Evolutionary conservation across 2,113 vertebrate species (phyloP).

Genomic region (Prinia subflava): DNA sequence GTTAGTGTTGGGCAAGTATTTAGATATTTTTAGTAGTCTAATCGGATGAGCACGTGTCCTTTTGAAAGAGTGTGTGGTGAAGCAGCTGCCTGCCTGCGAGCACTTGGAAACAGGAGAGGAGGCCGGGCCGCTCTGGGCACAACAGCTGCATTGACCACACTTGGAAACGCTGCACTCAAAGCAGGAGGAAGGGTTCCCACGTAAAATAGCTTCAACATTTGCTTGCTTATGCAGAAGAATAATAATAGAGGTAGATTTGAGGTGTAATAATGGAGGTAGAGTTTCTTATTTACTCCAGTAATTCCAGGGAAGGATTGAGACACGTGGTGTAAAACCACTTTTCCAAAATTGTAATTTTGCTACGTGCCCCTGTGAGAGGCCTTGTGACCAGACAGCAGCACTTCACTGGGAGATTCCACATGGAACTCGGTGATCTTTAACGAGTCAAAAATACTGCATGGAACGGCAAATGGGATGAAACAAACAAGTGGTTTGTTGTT

Average conservation of each 20-base stretch:
- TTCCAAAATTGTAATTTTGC: not conserved
- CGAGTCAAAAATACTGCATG: not conserved
- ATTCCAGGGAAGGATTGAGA: not conserved
- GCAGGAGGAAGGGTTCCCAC: not conserved
- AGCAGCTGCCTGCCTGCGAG: not conserved
- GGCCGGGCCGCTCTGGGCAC: not conserved
- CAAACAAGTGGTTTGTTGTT: constrained; percentile 26
- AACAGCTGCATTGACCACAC: constrained; percentile 17
- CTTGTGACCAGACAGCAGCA: not conserved
- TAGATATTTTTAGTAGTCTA: constrained; percentile 57
- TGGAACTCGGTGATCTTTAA: not conserved
- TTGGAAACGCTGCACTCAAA: not conserved
- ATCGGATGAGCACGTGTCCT: constrained; percentile 27
- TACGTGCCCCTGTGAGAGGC: not conserved
- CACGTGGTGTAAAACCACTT: not conserved
- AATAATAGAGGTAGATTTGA: not conserved
- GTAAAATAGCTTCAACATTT: not conserved
- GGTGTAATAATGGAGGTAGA: not conserved
- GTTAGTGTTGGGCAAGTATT: not conserved
- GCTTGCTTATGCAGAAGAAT: not conserved
- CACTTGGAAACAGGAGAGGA: not conserved
- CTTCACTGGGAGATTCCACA: not conserved
- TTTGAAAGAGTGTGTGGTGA: not conserved
- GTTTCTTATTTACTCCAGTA: not conserved
- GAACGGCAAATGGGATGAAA: not conserved